Percentiles rank a stretch among this genome's conserved stretches.
phyloP scores from a whole-genome alignment of 2,888 invertebrate genomes.

The Electrophaes corylata region DNA sequence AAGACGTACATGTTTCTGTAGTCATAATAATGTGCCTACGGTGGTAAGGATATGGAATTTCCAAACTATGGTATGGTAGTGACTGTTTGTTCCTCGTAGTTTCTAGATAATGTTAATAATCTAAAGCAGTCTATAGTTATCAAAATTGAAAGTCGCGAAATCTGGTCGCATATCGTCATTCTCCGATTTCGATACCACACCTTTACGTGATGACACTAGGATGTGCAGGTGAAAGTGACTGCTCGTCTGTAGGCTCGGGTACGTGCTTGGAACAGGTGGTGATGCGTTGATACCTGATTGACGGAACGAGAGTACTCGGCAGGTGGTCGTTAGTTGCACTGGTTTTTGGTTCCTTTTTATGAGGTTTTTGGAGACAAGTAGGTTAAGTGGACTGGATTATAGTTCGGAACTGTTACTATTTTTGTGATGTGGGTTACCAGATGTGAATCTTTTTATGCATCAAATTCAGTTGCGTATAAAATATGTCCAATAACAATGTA shows the following conservation, averaged over 20 bases:
- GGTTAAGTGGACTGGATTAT: conserved; percentile 14
- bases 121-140: not conserved
- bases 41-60: not conserved
- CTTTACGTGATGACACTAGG: conserved; percentile 28
- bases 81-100: not conserved
- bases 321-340: conserved; percentile 20
- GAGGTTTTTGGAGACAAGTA: conserved; percentile 6
- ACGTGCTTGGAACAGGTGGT: conserved; percentile 32
- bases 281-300: conserved; percentile 17
- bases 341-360: conserved; percentile 1
- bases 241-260: conserved; percentile 18
- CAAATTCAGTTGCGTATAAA: not conserved
- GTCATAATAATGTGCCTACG: no score
- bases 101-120: not conserved
- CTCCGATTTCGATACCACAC: conserved; percentile 4
- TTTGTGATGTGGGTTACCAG: not conserved
- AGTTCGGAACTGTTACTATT: not conserved
- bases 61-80: not conserved
- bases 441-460: not conserved
- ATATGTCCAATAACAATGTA: not conserved
- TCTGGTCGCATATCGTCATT: not conserved
- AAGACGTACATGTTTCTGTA: no score
- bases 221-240: conserved; percentile 42
- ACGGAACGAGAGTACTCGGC: conserved; percentile 26
- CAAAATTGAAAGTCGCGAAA: not conserved